Evolutionary conservation across 2,888 invertebrate genomes (phyloP), one percentile per base, ranked within the genome.

Genomic region (Aphidoletes aphidimyza): DNA sequence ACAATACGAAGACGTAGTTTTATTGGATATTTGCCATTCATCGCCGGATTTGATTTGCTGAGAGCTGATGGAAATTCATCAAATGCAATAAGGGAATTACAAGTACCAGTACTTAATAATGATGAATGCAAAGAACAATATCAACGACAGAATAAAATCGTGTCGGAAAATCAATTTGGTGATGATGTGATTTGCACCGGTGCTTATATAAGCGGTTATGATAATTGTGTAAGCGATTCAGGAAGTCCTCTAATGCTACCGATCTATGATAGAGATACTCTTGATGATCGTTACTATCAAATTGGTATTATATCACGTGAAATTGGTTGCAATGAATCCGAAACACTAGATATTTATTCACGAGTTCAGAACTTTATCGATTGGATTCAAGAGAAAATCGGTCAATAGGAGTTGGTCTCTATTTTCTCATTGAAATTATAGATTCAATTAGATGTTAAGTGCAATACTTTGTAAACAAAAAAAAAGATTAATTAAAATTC

Each of bases 221-320:
- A 90, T 87, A 88, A 89, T 0, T 90, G 90, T 83, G 8, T 42
- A 83, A 22, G 39, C 9, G 90, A 90, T 86, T 89, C 89, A 0
- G 90, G 90, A 69, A 90, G 90, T 1, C 90, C 90, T 1, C 86
- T 90, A n/a, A 89, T 90, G 89, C 86, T 87, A 6, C 87, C 89
- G 5, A 37, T 59, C 6, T n/a, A 34, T 17, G 42, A 85, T 78
- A 81, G 84, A 17, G 84, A 85, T 59, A n/a, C 14, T 1, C 42
- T 45, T 36, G 19, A 30, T 5, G 36, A 19, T 30, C 81, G 37
- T 3, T 89, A 87, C 88, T 91, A 92, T 87, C 90, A 93, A 86
- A 92, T 94, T 84, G 94, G 94, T 0, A 90, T 94, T 0, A 94
- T 94, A 0, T 93, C 94, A 0, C 94, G 93, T 88, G 94, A 93